These are phyloP conservation scores for Melitaea cinxia DNA, from an alignment of 1,140 invertebrate species.

Conservation along the genomic window DNA sequence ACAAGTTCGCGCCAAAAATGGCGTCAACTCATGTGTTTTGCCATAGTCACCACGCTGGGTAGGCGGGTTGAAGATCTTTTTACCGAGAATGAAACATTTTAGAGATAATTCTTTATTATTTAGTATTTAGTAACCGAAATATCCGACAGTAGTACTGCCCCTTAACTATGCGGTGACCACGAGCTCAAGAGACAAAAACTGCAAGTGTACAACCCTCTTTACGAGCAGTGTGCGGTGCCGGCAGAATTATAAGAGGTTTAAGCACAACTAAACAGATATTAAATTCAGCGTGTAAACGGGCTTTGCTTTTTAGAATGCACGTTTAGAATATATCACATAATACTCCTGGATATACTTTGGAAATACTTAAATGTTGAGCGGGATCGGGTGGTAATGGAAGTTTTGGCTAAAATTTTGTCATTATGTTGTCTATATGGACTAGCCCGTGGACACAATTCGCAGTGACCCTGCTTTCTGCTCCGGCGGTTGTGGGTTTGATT, in stretches of 20 bases:
- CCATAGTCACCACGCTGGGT: too few relatives aligned
- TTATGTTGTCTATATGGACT: too few relatives aligned
- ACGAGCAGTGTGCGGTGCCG: conserved; percentile 56
- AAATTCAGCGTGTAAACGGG: conserved; percentile 59
- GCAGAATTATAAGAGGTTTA: conserved; percentile 73
- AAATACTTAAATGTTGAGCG: background rate
- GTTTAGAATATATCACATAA: conserved; percentile 54
- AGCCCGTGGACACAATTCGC: too few relatives aligned
- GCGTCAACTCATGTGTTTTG: too few relatives aligned
- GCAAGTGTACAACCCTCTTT: conserved; percentile 68
- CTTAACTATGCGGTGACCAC: conserved; percentile 72
- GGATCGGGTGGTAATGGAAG: background rate
- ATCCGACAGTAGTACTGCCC: conserved; percentile 28
- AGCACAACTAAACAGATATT: conserved; percentile 70
- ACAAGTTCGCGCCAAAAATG: too few relatives aligned
- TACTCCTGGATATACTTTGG: conserved; percentile 22
- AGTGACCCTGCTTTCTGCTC: too few relatives aligned
- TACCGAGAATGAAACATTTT: too few relatives aligned
- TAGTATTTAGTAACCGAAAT: background rate
- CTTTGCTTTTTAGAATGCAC: conserved; percentile 52
- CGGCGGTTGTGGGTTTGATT: too few relatives aligned
- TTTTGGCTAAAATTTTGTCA: background rate
- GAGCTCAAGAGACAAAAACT: conserved; percentile 66
- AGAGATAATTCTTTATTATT: too few relatives aligned
- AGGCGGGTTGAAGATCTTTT: too few relatives aligned